Conservation (phyloP, 2,888 invertebrate genomes). For the Camptogramma bilineatum region DNA sequence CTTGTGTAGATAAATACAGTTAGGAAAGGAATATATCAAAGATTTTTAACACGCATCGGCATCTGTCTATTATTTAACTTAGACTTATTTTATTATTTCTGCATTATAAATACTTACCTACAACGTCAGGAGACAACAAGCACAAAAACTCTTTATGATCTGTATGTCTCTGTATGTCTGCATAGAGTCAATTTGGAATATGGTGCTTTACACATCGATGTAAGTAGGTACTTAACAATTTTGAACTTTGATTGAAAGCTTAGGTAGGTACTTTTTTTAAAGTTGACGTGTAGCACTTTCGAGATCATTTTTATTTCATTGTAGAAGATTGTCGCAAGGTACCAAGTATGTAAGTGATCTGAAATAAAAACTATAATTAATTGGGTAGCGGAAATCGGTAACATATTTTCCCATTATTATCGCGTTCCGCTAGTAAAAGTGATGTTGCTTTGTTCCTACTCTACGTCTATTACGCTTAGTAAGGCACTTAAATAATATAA, state of each 20-base stretch:
- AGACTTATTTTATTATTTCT: too few relatives aligned
- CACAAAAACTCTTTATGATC: background rate
- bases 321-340: background rate
- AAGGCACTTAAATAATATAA: constrained; percentile 16
- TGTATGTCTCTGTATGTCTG: too few relatives aligned
- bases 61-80: background rate
- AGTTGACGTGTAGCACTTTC: background rate
- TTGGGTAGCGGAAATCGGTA: constrained; percentile 33
- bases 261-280: background rate
- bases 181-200: background rate
- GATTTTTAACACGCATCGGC: background rate
- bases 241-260: background rate
- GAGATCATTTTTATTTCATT: background rate
- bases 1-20: background rate
- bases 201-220: background rate
- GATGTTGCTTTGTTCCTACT: constrained; percentile 22
- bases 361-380: constrained; percentile 29
- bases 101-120: background rate
- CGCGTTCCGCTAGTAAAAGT: constrained; percentile 38
- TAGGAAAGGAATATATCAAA: background rate
- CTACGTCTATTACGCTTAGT: constrained; percentile 16
- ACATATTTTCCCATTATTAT: constrained; percentile 34
- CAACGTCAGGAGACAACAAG: background rate
- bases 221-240: background rate
- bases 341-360: constrained; percentile 2